phyloP scores from a whole-genome alignment of 2,113 vertebrate species.

The Pseudolaguvia tuberculata region DNA sequence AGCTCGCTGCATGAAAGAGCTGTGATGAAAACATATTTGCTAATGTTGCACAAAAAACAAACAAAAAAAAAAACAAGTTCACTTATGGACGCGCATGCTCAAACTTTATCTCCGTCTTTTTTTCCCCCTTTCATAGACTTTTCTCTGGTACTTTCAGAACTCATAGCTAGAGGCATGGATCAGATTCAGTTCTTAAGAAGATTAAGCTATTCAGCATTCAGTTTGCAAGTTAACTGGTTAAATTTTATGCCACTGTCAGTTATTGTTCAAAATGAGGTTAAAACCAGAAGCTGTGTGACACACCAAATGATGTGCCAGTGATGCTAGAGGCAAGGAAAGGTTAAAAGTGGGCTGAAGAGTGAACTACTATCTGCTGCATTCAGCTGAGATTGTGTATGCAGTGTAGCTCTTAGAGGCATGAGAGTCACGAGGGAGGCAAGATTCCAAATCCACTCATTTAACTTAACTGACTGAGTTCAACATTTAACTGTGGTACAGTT shows the following conservation, averaged over 20 bases:
- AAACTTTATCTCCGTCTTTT: background rate
- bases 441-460: background rate
- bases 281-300: background rate
- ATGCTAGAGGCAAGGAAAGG: conserved; percentile 29
- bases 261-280: background rate
- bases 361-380: conserved; percentile 5
- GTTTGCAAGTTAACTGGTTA: background rate
- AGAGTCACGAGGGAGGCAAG: conserved; percentile 13
- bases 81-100: background rate
- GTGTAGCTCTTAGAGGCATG: conserved; percentile 12
- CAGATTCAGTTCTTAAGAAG: background rate
- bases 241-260: background rate
- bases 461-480: background rate
- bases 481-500: background rate
- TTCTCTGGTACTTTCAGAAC: background rate
- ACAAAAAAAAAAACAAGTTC: too few relatives aligned
- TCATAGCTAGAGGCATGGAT: background rate
- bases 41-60: background rate
- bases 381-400: conserved; percentile 33
- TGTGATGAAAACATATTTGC: conserved; percentile 9
- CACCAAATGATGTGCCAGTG: conserved; percentile 21
- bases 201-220: background rate
- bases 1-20: conserved; percentile 8
- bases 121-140: background rate
- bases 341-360: conserved; percentile 19